Evolutionary conservation across 2,797 vertebrate species (phyloP).

Genomic region (Apodemus agrarius): DNA sequence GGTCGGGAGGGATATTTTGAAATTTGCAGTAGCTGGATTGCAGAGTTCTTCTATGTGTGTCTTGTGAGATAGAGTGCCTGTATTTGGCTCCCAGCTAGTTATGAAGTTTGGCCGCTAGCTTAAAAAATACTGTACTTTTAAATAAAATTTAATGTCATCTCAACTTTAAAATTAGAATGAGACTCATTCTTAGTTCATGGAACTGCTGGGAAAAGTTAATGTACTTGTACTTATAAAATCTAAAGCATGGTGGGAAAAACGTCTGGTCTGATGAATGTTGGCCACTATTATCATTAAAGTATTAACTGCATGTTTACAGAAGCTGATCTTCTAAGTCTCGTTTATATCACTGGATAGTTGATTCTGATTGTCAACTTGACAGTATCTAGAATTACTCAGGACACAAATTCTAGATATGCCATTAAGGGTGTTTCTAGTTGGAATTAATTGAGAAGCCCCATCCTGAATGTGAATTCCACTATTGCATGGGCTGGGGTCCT

Average conservation of each 20-base stretch:
- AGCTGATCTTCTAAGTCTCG: background rate
- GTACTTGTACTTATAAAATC: background rate
- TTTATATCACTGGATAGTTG: background rate
- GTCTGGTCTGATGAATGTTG: background rate
- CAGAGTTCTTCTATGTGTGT: background rate
- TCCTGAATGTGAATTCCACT: background rate
- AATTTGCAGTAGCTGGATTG: background rate
- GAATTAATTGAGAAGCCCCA: background rate
- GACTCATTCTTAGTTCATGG: background rate
- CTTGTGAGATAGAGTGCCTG: background rate
- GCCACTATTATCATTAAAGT: background rate
- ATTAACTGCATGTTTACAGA: background rate
- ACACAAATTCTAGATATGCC: background rate
- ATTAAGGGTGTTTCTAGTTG: background rate
- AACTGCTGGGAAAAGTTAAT: background rate
- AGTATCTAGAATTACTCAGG: background rate
- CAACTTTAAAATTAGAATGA: background rate
- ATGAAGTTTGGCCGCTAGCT: background rate
- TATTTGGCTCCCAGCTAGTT: background rate
- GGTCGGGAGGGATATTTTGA: background rate
- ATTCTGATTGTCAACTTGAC: background rate
- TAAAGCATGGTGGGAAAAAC: constrained; percentile 3
- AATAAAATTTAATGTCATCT: background rate
- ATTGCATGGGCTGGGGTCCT: background rate
- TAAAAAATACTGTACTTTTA: background rate